Conservation (phyloP, 2,888 invertebrate species). For the Tetropium fuscum region DNA sequence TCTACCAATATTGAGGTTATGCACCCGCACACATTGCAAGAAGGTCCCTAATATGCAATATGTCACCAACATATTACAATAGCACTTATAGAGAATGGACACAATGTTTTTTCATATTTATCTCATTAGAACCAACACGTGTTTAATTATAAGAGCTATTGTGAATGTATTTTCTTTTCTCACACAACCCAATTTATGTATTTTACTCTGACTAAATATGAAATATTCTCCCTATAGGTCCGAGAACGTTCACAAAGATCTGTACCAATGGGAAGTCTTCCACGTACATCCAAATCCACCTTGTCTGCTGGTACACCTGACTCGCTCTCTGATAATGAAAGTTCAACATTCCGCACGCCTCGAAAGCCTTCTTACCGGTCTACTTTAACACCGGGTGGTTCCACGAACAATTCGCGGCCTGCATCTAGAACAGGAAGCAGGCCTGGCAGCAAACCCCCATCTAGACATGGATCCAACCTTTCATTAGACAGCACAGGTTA, state of each 20-base stretch:
- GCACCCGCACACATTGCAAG: too few relatives aligned
- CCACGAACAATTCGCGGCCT: conserved; percentile 80
- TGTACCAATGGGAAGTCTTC: conserved; percentile 82
- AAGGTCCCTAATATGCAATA: too few relatives aligned
- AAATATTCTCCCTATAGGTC: conserved; percentile 71
- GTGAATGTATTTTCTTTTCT: too few relatives aligned
- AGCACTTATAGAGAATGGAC: too few relatives aligned
- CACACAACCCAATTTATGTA: too few relatives aligned
- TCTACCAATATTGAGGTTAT: too few relatives aligned
- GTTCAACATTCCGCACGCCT: conserved; percentile 74
- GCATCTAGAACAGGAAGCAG: conserved; percentile 88
- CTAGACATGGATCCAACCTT: conserved; percentile 92
- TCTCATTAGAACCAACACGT: too few relatives aligned
- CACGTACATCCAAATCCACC: conserved; percentile 80
- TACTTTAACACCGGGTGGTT: conserved; percentile 82
- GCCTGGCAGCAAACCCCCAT: conserved; percentile 91
- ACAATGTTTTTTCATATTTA: too few relatives aligned
- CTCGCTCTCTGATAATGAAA: conserved; percentile 89
- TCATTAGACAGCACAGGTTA: conserved; percentile 90
- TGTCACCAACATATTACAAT: too few relatives aligned
- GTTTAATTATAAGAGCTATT: too few relatives aligned
- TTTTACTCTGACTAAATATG: too few relatives aligned
- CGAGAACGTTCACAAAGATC: conserved; percentile 93
- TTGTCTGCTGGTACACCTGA: conserved; percentile 90
- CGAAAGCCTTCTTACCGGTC: conserved; percentile 79